phyloP scores from a whole-genome alignment of 2,888 invertebrate genomes.

The Rhogogaster chlorosoma region DNA sequence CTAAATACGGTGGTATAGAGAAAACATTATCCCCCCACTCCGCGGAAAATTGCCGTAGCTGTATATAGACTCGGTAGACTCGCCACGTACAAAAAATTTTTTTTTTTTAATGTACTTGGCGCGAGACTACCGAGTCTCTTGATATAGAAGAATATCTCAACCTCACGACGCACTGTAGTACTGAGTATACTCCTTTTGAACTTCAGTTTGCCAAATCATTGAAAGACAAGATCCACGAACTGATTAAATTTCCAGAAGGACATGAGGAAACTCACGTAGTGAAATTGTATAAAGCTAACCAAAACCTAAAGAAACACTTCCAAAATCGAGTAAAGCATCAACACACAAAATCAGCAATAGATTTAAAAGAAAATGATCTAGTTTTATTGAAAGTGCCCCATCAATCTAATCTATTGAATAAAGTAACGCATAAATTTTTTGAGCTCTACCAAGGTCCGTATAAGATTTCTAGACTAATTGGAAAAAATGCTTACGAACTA shows the following conservation, averaged over 20 bases:
- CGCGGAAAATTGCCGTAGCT: no score
- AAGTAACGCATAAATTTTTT: slow-evolving; percentile 28
- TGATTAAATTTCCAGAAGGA: slow-evolving; percentile 43
- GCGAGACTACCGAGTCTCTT: no score
- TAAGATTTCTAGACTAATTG: not conserved
- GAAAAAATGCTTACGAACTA: slow-evolving; percentile 13
- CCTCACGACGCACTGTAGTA: slow-evolving; percentile 55
- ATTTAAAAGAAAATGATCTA: slow-evolving; percentile 22
- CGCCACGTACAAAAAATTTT: no score
- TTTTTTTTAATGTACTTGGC: no score
- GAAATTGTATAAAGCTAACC: slow-evolving; percentile 44
- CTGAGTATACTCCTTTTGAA: slow-evolving; percentile 52
- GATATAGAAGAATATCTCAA: slow-evolving; percentile 55
- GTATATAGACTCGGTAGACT: no score
- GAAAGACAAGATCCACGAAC: slow-evolving; percentile 29
- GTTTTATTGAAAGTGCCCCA: slow-evolving; percentile 15
- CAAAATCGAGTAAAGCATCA: slow-evolving; percentile 47
- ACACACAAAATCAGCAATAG: not conserved
- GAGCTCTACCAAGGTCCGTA: slow-evolving; percentile 27
- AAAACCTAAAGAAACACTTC: slow-evolving; percentile 43
- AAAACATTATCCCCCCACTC: no score
- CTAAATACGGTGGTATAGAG: no score
- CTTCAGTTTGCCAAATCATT: slow-evolving; percentile 48
- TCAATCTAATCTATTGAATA: slow-evolving; percentile 15
- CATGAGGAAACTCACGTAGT: slow-evolving; percentile 1